Conservation (phyloP, 2,113 vertebrate species). For the Pica pica region DNA sequence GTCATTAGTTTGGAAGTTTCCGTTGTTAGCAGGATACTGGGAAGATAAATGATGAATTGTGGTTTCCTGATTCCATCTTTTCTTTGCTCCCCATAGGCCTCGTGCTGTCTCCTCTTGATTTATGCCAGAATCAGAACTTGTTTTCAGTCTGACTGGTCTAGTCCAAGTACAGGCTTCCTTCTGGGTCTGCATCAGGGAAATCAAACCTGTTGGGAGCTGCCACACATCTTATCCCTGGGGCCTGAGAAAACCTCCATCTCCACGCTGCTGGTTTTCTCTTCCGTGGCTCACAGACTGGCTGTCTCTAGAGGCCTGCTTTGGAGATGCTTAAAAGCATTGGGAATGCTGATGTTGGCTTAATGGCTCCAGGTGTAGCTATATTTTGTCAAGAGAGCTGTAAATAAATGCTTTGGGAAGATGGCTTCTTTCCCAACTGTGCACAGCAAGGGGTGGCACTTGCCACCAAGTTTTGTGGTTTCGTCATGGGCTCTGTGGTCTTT, state of each 20-base stretch:
- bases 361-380: not conserved
- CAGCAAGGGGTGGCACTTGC: not conserved
- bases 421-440: not conserved
- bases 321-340: not conserved
- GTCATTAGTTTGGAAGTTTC: slow-evolving; percentile 32
- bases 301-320: not conserved
- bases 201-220: not conserved
- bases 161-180: not conserved
- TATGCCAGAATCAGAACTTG: not conserved
- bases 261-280: not conserved
- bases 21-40: not conserved
- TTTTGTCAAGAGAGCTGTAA: not conserved
- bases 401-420: not conserved
- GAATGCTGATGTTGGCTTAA: not conserved
- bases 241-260: not conserved
- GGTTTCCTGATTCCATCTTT: slow-evolving; percentile 29
- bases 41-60: slow-evolving; percentile 33
- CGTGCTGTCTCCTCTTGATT: slow-evolving; percentile 1
- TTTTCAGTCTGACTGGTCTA: not conserved
- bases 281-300: not conserved
- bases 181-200: not conserved
- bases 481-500: not conserved
- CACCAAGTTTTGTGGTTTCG: not conserved
- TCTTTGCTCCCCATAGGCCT: not conserved
- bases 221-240: not conserved